These are phyloP conservation scores for Gymnobelideus leadbeateri DNA, from an alignment of 2,113 vertebrate species.

Conservation along the genomic window DNA sequence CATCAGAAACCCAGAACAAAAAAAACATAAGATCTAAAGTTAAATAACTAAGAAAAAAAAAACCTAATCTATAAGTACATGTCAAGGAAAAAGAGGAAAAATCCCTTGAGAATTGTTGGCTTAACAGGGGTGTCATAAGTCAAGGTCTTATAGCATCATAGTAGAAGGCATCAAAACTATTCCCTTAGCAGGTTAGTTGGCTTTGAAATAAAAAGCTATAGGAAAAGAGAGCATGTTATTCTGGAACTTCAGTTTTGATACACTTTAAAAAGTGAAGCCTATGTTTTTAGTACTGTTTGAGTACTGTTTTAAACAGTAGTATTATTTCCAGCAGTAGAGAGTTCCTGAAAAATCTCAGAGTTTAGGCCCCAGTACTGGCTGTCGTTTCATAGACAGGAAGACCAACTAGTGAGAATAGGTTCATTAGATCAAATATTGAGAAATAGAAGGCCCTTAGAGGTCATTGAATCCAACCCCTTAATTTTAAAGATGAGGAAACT, in stretches of 20 bases:
- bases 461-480: neutral
- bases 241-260: neutral
- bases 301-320: neutral
- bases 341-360: neutral
- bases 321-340: neutral
- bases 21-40: slow-evolving; percentile 3
- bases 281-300: slow-evolving; percentile 38
- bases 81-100: neutral
- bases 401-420: neutral
- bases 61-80: slow-evolving; percentile 14
- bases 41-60: neutral
- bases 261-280: slow-evolving; percentile 9
- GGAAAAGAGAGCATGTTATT: slow-evolving; percentile 8
- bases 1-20: too few species aligned
- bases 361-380: slow-evolving; percentile 37
- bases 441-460: neutral
- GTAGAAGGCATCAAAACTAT: too few species aligned
- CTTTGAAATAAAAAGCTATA: slow-evolving; percentile 41
- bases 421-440: too few species aligned
- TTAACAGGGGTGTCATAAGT: slow-evolving; percentile 9
- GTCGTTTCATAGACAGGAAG: slow-evolving; percentile 17
- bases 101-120: slow-evolving; percentile 21
- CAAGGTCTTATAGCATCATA: neutral
- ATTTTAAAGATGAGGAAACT: too few species aligned
- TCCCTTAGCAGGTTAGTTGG: slow-evolving; percentile 20